Base-by-base conservation (phyloP, 37 sponge, comb jelly and placozoan genomes). In the Oscarella lobularis region DNA sequence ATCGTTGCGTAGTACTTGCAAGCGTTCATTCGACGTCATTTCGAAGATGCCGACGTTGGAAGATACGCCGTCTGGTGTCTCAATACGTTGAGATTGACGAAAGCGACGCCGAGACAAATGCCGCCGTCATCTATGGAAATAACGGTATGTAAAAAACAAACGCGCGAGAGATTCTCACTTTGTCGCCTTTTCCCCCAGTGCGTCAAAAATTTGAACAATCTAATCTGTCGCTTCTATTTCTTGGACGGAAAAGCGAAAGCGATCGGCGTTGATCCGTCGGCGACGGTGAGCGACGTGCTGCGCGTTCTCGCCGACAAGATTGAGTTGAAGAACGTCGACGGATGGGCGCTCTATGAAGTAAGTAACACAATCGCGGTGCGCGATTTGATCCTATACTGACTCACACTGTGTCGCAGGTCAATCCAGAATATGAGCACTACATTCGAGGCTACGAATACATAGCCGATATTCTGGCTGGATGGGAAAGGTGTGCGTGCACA, bases 161-260 rank as follows among this genome's bases (percentile, higher is more conserved):
- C 31, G 27, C 6, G 30, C 3, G 14, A 67, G 6, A 9, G n/a
- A 67, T 35, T 80, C 38, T 5, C 3, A n/a, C 31, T 65, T 2
- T 75, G 2, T 66, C 3, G 9, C 20, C 41, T 76, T 29, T 76
- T 6, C 31, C 27, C 39, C 14, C 48, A 95, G 96, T 80, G 85
- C 35, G 89, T 91, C 20, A 72, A 75, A 40, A 86, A 81, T 33
- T 79, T 90, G 48, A 89, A 81, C 60, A 90, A 85, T 0, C 81
- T 95, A 31, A 95, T 95, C 82, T 88, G 93, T 38, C 84, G 92
- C 5, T 95, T 95, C 83, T 95, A 95, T 70, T 95, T 95, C 89
- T 81, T 95, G 74, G 96, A 95, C 39, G 89, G 92, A 39, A 95
- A 95, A 76, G 91, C 96, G 34, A 91, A 91, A 73, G 96, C 92